Percentiles rank a stretch among this genome's conserved stretches.
Conservation (phyloP, 2,888 invertebrate genomes). For the Nudaria mundana region DNA sequence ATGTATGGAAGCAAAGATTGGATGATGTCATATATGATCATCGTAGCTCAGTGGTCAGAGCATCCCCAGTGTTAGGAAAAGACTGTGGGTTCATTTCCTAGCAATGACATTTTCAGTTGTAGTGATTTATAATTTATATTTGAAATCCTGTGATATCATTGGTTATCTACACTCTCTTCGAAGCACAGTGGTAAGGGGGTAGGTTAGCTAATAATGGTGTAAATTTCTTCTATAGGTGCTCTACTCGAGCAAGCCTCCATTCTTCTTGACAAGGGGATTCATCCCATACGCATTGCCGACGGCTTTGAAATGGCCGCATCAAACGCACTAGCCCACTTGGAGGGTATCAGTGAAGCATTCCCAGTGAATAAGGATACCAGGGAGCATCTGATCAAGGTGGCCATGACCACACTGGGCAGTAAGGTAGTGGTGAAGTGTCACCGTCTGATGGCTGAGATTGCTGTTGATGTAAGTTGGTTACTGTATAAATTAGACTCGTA, state of each 20-base stretch:
- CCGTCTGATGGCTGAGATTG: constrained; percentile 98
- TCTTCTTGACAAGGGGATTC: constrained; percentile 97
- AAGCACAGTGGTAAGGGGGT: too few relatives aligned
- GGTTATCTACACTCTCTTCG: too few relatives aligned
- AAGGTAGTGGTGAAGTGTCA: constrained; percentile 99
- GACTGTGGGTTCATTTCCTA: too few relatives aligned
- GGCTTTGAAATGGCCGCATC: constrained; percentile 98
- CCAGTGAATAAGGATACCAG: constrained; percentile 91
- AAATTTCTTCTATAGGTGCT: constrained; percentile 82
- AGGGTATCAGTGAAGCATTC: constrained; percentile 93
- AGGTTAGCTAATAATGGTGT: too few relatives aligned
- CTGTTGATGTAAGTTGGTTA: constrained; percentile 88
- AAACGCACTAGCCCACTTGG: constrained; percentile 91
- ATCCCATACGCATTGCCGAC: constrained; percentile 99
- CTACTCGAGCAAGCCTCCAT: constrained; percentile 96
- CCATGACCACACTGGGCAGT: constrained; percentile 98
- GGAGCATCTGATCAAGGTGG: constrained; percentile 95
- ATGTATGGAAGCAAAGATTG: too few relatives aligned
- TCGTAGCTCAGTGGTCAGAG: too few relatives aligned
- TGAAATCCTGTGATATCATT: too few relatives aligned
- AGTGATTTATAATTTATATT: too few relatives aligned
- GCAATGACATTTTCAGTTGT: too few relatives aligned
- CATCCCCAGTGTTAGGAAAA: too few relatives aligned
- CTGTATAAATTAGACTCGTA: too few relatives aligned
- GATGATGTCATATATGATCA: too few relatives aligned